Base-by-base conservation (phyloP, 2,888 invertebrate species). In the Melanophora roralis region DNA sequence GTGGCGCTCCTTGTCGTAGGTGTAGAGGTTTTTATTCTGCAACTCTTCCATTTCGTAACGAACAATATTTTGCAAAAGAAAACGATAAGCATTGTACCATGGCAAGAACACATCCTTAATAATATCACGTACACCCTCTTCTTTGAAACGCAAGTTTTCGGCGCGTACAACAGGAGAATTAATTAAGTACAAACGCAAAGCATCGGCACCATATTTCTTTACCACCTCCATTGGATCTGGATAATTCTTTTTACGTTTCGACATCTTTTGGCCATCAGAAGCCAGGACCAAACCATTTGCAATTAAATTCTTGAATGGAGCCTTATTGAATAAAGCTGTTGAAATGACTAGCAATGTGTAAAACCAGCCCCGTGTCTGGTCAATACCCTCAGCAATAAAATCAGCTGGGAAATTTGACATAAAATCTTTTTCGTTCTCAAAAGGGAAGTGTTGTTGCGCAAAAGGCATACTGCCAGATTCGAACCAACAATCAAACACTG, bases 401-500 rank as follows among this genome's bases (percentile, higher is more conserved):
- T 99, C 98, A 0, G 99, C 99, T 0, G 99, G 99, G 87, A 99
- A 99, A 82, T 93, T 93, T 43, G 95, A 95, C 81, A 96, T 94
- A 89, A 98, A 98, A 71, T 95, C 94, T 86, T 95, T 95, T 83
- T 92, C 92, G 85, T 95, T 95, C 89, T 98, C 97, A 89, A 99
- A 99, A 0, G 99, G 99, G 89, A 96, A 99, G 90, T 98, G 98
- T 84, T 94, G 92, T 88, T 98, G 98, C 0, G 98, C 99, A 87
- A 98, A 99, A 0, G 99, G 99, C 99, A 99, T 99, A 19, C 98
- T 97, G 4, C 99, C 99, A 0, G 98, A 98, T 89, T 99, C 99
- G 90, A 99, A 99, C 99, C 99, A 99, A 89, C 99, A 99, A 90
- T 99, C 99, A 90, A 99, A 99, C 0, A 99, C 99, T 90, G 99